These are phyloP conservation scores for Sipunculus nudus DNA, from an alignment of 2,888 invertebrate species.

Conservation along the genomic window DNA sequence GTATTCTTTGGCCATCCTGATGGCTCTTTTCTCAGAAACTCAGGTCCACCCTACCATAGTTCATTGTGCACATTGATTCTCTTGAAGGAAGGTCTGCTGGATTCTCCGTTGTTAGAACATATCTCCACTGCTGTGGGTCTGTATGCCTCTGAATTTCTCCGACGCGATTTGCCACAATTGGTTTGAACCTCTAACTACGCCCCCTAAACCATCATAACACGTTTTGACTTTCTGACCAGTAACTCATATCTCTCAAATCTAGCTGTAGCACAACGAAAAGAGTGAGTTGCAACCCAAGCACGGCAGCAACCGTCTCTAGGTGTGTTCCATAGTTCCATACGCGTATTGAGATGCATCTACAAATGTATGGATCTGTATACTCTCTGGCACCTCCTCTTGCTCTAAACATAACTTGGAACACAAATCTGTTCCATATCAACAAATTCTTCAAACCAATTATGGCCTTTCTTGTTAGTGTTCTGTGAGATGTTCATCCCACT, in stretches of 20 bases:
- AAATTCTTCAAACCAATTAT: constrained; percentile 33
- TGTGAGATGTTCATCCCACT: constrained; percentile 47
- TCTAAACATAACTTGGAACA: constrained; percentile 31
- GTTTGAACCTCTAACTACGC: constrained; percentile 22
- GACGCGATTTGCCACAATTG: constrained; percentile 38
- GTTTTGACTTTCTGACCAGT: constrained; percentile 10
- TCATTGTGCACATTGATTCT: neutral
- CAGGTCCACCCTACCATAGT: constrained; percentile 4
- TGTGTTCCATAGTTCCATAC: neutral
- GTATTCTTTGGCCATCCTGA: neutral
- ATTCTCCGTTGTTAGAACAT: constrained; percentile 11
- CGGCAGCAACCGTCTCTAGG: constrained; percentile 5
- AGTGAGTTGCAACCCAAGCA: neutral
- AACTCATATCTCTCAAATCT: constrained; percentile 3
- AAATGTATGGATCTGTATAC: constrained; percentile 6
- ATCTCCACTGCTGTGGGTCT: constrained; percentile 8
- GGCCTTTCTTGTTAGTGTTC: constrained; percentile 3
- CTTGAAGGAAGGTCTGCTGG: constrained; percentile 13
- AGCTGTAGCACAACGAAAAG: neutral
- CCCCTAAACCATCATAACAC: constrained; percentile 29
- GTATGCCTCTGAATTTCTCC: constrained; percentile 31
- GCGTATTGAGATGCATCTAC: constrained; percentile 1
- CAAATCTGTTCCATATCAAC: constrained; percentile 8
- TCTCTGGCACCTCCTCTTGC: neutral
- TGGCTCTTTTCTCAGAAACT: neutral